Percentiles rank a stretch among this genome's conserved stretches.
phyloP scores from a whole-genome alignment of 2,888 invertebrate genomes.

The Hypomecis atomaria region DNA sequence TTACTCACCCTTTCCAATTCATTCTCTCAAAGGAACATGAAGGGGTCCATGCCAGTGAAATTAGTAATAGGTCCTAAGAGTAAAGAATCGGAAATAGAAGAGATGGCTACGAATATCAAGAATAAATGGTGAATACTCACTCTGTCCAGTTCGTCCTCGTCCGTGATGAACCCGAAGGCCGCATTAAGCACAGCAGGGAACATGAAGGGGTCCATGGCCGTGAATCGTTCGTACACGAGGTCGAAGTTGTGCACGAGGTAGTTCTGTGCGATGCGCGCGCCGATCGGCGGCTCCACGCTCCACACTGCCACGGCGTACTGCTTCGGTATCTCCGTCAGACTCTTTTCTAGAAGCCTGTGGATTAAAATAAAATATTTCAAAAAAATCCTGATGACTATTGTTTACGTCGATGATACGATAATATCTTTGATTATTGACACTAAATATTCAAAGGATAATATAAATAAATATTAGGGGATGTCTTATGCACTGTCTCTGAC shows the following conservation, averaged over 20 bases:
- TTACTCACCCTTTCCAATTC: too few relatives aligned
- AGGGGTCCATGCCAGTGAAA: too few relatives aligned
- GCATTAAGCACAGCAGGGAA: conserved; percentile 67
- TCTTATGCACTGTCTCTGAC: too few relatives aligned
- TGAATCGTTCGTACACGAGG: conserved; percentile 76
- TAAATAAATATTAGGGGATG: too few relatives aligned
- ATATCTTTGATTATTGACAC: too few relatives aligned
- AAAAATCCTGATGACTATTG: too few relatives aligned
- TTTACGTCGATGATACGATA: too few relatives aligned
- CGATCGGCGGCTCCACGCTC: conserved; percentile 66
- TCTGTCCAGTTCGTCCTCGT: conserved; percentile 63
- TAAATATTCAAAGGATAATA: too few relatives aligned
- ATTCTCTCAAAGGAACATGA: too few relatives aligned
- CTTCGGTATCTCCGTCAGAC: conserved; percentile 68
- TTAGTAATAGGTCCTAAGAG: too few relatives aligned
- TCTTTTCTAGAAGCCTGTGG: conserved; percentile 70
- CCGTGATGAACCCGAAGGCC: conserved; percentile 69
- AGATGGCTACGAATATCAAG: not conserved
- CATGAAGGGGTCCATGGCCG: conserved; percentile 70
- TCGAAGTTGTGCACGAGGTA: conserved; percentile 90
- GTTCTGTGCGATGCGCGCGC: conserved; percentile 89
- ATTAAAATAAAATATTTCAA: too few relatives aligned
- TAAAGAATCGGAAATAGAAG: too few relatives aligned
- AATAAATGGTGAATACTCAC: conserved; percentile 47
- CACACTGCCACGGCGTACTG: conserved; percentile 73